These are phyloP conservation scores for Echeneis naucrates DNA, from an alignment of 2,797 vertebrate species.

Conservation along the genomic window DNA sequence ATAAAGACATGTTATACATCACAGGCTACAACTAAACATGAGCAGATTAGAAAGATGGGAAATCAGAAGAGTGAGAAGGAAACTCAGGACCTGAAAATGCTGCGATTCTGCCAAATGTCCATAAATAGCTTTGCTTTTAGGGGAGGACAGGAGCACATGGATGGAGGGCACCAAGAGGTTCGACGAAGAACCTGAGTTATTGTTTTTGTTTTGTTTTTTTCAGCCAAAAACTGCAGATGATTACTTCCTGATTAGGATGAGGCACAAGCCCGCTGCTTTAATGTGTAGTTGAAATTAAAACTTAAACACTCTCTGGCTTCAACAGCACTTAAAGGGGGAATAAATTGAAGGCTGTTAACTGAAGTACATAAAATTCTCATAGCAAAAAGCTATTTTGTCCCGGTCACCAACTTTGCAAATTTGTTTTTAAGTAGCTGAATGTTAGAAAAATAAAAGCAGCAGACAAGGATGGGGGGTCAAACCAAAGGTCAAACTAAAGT, in stretches of 20 bases:
- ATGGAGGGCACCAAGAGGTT: conserved; percentile 16
- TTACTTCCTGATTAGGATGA: conserved; percentile 52
- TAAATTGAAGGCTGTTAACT: conserved; percentile 59
- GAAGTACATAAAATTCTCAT: conserved; percentile 52
- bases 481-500: conserved; percentile 35
- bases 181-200: neutral
- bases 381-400: conserved; percentile 49
- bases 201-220: neutral
- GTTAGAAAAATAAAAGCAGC: neutral
- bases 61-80: neutral
- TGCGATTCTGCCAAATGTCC: neutral
- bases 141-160: conserved; percentile 13
- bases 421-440: conserved; percentile 1
- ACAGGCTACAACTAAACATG: neutral
- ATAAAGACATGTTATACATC: conserved; percentile 3
- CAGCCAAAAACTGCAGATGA: conserved; percentile 34
- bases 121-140: conserved; percentile 4
- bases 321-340: conserved; percentile 52
- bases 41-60: neutral
- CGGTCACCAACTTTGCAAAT: conserved; percentile 35
- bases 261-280: conserved; percentile 36
- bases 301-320: conserved; percentile 39
- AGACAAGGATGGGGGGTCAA: conserved; percentile 32
- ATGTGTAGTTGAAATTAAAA: conserved; percentile 51
- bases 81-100: neutral